Percentiles rank a stretch among this genome's conserved stretches.
Evolutionary conservation across 2,113 vertebrate genomes (phyloP).

Genomic region (Empidonax traillii): DNA sequence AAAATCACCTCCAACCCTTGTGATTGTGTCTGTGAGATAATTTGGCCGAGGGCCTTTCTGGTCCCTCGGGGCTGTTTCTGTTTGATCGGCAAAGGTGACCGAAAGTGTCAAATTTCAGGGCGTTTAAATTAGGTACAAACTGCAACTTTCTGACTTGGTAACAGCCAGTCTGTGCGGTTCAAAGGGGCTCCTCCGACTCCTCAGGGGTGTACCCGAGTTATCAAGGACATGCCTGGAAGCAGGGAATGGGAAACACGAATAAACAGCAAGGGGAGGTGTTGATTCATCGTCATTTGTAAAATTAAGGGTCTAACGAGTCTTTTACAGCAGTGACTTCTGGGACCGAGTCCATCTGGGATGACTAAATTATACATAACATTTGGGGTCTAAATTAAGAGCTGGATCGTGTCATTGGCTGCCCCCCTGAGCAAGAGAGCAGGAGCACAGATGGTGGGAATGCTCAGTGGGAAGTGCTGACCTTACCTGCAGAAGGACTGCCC

Average conservation of each 20-base stretch:
- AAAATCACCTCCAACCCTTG: not conserved
- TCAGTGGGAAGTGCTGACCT: not conserved
- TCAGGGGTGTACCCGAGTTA: not conserved
- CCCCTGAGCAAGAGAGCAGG: not conserved
- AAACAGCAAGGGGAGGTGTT: not conserved
- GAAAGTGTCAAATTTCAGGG: not conserved
- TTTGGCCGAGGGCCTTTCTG: not conserved
- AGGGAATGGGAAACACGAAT: not conserved
- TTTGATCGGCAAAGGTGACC: not conserved
- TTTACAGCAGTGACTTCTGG: not conserved
- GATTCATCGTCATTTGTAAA: not conserved
- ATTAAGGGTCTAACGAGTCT: not conserved
- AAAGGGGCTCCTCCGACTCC: not conserved
- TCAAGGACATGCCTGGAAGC: not conserved
- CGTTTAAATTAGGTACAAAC: not conserved
- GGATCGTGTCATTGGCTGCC: not conserved
- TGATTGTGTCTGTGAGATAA: not conserved
- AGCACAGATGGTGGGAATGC: constrained; percentile 29
- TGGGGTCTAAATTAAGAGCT: constrained; percentile 44
- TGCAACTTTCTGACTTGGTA: not conserved
- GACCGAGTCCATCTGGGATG: not conserved
- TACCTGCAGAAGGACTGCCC: not conserved
- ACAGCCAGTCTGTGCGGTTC: not conserved
- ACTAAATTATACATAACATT: not conserved
- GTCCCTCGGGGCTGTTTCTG: not conserved